A percentile compares a stretch with the other conserved stretches of the same genome.
Conservation (phyloP, 2,888 invertebrate genomes). For the Cephus nigrinus region DNA sequence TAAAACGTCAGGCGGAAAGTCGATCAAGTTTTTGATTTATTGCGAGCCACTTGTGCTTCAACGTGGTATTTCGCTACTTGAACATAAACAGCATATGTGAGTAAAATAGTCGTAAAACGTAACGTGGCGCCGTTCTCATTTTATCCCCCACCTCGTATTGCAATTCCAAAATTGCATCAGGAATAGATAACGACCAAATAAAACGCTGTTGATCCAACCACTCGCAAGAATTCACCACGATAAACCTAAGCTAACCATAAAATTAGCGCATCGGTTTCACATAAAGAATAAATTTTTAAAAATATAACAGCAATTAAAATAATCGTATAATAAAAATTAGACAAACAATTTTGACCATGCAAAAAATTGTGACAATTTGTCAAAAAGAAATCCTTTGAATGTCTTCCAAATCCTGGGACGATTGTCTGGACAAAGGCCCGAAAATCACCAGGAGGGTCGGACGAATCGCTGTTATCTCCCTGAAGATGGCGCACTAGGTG, state of each 20-base stretch:
- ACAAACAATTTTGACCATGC: background rate
- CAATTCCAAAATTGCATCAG: background rate
- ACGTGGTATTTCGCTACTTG: slow-evolving; percentile 1
- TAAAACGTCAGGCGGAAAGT: slow-evolving; percentile 22
- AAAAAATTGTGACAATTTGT: background rate
- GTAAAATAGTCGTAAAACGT: slow-evolving; percentile 6
- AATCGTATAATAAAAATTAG: background rate
- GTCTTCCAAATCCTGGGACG: background rate
- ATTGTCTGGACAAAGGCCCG: background rate
- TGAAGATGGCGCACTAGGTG: slow-evolving; percentile 63
- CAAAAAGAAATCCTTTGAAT: background rate
- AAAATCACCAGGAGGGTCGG: background rate
- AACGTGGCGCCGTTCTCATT: background rate
- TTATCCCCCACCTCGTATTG: background rate
- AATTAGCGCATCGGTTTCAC: background rate
- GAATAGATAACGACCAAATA: background rate
- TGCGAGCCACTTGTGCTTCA: slow-evolving; percentile 6
- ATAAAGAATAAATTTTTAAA: background rate
- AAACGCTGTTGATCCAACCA: background rate
- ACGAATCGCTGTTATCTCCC: slow-evolving; percentile 44
- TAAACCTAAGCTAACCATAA: background rate
- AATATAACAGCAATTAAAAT: too few relatives aligned
- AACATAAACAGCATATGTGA: background rate
- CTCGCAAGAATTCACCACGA: background rate
- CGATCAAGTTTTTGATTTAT: slow-evolving; percentile 29